Conservation (phyloP, 2,113 vertebrate genomes). For the Hydrochoerus hydrochaeris region DNA sequence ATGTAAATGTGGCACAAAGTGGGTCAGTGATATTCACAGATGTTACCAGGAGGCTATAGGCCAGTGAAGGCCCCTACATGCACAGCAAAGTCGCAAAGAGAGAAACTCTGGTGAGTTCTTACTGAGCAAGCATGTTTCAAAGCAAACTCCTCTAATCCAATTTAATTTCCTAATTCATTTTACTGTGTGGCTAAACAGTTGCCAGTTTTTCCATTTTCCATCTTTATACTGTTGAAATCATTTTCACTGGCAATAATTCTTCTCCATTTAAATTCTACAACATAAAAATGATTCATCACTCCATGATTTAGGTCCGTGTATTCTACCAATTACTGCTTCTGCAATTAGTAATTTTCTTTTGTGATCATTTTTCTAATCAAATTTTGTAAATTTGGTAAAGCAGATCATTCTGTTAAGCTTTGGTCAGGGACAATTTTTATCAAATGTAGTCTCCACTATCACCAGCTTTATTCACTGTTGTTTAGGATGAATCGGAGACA, state of each 20-base stretch:
- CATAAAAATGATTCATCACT: neutral
- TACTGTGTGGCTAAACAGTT: neutral
- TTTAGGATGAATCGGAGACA: neutral
- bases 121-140: neutral
- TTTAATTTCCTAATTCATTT: slow-evolving; percentile 7
- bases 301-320: neutral
- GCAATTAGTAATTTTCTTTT: neutral
- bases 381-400: neutral
- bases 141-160: neutral
- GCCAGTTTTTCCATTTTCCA: neutral
- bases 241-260: slow-evolving; percentile 31
- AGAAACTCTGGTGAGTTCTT: neutral
- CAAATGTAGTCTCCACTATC: neutral
- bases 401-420: neutral
- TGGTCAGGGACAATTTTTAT: neutral
- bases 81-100: neutral
- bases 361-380: neutral
- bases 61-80: neutral
- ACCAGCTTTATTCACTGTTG: neutral
- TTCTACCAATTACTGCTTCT: neutral
- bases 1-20: neutral
- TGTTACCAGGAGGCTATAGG: neutral
- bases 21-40: neutral
- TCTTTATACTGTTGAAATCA: slow-evolving; percentile 24
- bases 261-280: slow-evolving; percentile 2